Base-by-base conservation (phyloP, 2,797 vertebrate genomes). In the Cynodonichthys magdalenae region DNA sequence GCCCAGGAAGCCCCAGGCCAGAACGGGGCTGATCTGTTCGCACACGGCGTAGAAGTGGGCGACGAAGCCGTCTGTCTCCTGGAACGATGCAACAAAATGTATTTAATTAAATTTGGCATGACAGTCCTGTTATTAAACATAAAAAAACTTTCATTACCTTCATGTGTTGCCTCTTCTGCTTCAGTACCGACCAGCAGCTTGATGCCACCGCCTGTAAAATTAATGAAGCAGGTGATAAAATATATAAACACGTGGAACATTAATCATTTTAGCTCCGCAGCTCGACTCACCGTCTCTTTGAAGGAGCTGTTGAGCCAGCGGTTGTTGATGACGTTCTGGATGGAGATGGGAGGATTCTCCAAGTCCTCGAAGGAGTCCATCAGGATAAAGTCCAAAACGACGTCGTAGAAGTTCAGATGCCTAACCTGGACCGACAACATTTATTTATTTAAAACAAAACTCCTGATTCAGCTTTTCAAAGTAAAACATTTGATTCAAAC, bases 281-380 rank as follows among this genome's bases (percentile, higher is more conserved):
- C 10, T 36, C 2, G 11, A 86, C 96, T 93, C 70, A 98, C 97
- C 0, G 96, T 99, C 92, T 99, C 97, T 89, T 98, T 99, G 87
- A 99, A 99, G 81, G 96, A 95, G 44, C 93, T 94, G 89, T 97
- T 98, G 46, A 99, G 93, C 97, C 97, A 99, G 63, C 95, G 96
- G 81, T 99, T 99, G 89, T 96, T 96, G 42, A 99, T 94, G 42
- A 99, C 94, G 28, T 96, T 98, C 92, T 96, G 96, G 79, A 99
- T 98, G 72, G 96, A 96, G 69, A 95, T 89, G 0, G 97, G 97
- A 6, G 97, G 97, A 84, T 98, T 98, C 90, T 99, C 97, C 82
- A 99, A 92, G 89, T 99, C 97, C 92, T 99, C 97, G 73, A 99
- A 98, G 0, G 97, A 98, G 85, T 99, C 97, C 95, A 99, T 96